A percentile compares a stretch with the other conserved stretches of the same genome.
These are phyloP conservation scores for Brassicogethes aeneus DNA, from an alignment of 2,888 invertebrate genomes.

Conservation along the genomic window DNA sequence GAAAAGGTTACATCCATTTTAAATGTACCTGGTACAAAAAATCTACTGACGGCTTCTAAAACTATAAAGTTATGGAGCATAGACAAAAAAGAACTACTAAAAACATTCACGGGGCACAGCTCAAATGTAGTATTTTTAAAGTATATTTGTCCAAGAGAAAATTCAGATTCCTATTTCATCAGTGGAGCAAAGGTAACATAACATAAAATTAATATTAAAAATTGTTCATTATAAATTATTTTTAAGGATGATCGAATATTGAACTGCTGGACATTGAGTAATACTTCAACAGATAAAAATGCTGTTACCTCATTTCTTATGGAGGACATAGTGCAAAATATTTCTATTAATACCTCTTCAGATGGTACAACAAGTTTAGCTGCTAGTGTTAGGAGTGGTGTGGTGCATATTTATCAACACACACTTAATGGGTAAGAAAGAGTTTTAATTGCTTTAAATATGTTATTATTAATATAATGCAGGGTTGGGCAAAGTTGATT, in stretches of 20 bases:
- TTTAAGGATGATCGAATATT: slow-evolving; percentile 40
- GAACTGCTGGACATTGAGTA: slow-evolving; percentile 43
- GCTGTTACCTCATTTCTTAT: slow-evolving; percentile 53
- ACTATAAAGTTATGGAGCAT: slow-evolving; percentile 57
- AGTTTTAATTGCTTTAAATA: too few species aligned
- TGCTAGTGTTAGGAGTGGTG: slow-evolving; percentile 64
- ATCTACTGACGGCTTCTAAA: slow-evolving; percentile 37
- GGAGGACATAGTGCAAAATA: slow-evolving; percentile 56
- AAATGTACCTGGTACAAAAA: slow-evolving; percentile 46
- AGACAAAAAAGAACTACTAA: slow-evolving; percentile 47
- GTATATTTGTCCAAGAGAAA: slow-evolving; percentile 29
- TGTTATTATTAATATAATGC: too few species aligned
- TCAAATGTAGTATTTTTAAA: slow-evolving; percentile 46
- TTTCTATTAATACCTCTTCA: slow-evolving; percentile 44
- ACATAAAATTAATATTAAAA: too few species aligned
- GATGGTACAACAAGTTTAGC: slow-evolving; percentile 45
- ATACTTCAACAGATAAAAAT: slow-evolving; percentile 41
- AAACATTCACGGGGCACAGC: slow-evolving; percentile 56
- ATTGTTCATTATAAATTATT: too few species aligned
- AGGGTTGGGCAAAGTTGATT: too few species aligned
- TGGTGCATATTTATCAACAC: slow-evolving; percentile 69
- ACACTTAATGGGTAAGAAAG: slow-evolving; percentile 64
- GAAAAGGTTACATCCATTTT: slow-evolving; percentile 51
- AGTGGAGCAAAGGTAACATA: slow-evolving; percentile 39
- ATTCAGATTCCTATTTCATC: slow-evolving; percentile 37